Base-by-base conservation (phyloP, 2,888 invertebrate genomes). In the Pristionchus maxplancki region DNA sequence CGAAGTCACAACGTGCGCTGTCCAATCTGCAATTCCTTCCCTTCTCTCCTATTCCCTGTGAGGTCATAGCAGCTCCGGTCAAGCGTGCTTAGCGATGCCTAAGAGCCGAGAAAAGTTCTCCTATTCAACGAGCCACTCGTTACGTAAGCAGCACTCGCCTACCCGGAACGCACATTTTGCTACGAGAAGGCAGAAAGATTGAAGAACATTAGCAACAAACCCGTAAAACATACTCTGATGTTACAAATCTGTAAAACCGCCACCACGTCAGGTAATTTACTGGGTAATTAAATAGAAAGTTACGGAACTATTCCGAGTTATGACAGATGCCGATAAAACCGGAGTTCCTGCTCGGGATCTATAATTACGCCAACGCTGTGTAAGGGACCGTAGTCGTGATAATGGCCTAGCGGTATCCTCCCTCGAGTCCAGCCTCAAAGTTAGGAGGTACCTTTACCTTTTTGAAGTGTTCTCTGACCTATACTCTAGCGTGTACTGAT, bases 21-120 rank as follows among this genome's bases (percentile, higher is more conserved):
- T 4, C 71, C 62, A 64, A 13, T 71, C 9, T 71, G 37, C 37
- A 71, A 71, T 71, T 71, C 71, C 71, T 71, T 71, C 71, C 71
- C 15, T 5, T 4, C 37, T 34, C 31, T 11, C 17, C 13, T n/a
- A 64, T 64, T 64, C 62, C 62, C 67, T 37, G 71, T 71, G 71
- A 71, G 71, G 71, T 71, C 71, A 71, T 24, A 37, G 5, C 37
- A 4, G 28, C 34, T n/a, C 8, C 20, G 37, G 71, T 64, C 64
- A 64, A 71, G 71, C 71, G 20, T 71, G 71, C 8, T 37, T 20
- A 71, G 37, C 20, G 17, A 31, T 64, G 64, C 64, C 31, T 15
- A 64, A 31, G 31, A 58, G 64, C 2, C 37, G 71, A 37, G 71
- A 71, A 28, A 71, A 71, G 71, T 37, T 71, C 71, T 37, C 37